Conservation (phyloP, 2,797 vertebrate species). For the Chaetophractus vellerosus region DNA sequence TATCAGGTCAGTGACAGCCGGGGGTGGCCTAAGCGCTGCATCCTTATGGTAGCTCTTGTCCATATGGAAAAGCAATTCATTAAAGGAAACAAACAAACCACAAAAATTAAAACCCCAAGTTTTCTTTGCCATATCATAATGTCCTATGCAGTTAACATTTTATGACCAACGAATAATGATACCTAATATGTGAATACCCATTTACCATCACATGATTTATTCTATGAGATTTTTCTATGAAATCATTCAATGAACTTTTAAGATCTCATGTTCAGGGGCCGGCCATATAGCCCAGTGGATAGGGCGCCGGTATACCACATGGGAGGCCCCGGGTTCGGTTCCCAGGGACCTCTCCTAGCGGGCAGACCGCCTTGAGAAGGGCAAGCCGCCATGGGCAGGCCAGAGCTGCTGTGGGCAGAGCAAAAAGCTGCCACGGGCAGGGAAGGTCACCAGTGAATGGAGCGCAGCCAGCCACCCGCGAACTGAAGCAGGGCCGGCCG, state of each 20-base stretch:
- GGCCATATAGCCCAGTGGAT: too few relatives aligned
- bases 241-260: neutral
- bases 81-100: neutral
- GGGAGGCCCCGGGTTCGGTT: too few relatives aligned
- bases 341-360: too few relatives aligned
- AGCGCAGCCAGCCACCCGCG: too few relatives aligned
- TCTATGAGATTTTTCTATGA: neutral
- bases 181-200: neutral
- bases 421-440: too few relatives aligned
- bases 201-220: neutral
- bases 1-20: neutral
- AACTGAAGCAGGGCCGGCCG: too few relatives aligned
- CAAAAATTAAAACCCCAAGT: too few relatives aligned
- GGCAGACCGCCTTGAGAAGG: too few relatives aligned
- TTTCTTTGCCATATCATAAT: neutral
- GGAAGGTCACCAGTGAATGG: too few relatives aligned
- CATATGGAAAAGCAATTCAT: rapidly evolving
- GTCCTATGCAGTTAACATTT: neutral
- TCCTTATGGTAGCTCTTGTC: rapidly evolving
- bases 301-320: too few relatives aligned
- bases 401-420: too few relatives aligned
- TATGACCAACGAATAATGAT: neutral
- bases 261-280: neutral
- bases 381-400: too few relatives aligned
- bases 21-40: rapidly evolving